Percentiles rank a stretch among this genome's conserved stretches.
Evolutionary conservation across 30 jellyfish, hydroid and myxozoan species (phyloP).

Genomic region (Chironex yamaguchii): DNA sequence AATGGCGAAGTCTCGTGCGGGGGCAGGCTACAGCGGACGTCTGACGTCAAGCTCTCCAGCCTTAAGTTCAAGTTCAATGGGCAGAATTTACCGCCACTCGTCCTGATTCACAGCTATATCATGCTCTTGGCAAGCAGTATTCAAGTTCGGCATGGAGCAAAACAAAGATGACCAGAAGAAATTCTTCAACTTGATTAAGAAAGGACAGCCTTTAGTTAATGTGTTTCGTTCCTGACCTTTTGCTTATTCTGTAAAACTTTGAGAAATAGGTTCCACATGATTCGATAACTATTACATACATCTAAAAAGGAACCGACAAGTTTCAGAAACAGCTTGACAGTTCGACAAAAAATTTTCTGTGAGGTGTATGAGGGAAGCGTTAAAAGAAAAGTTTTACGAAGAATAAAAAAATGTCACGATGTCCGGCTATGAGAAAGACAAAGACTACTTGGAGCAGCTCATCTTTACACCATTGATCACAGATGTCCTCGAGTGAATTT

Average conservation of each 20-base stretch:
- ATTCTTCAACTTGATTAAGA: not conserved
- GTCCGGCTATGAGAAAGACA: not conserved
- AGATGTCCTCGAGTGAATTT: too few relatives aligned
- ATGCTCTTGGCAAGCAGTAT: not conserved
- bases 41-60: too few relatives aligned
- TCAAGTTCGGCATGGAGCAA: not conserved
- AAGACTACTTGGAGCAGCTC: not conserved
- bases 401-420: not conserved
- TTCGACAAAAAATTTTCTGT: too few relatives aligned
- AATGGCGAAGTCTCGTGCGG: too few relatives aligned
- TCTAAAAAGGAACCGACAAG: not conserved
- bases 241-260: not conserved
- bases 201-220: not conserved
- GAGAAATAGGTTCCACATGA: too few relatives aligned
- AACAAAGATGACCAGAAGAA: not conserved
- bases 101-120: not conserved
- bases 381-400: not conserved
- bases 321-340: not conserved
- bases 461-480: not conserved
- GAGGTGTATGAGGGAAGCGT: not conserved
- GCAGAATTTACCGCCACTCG: not conserved
- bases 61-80: too few relatives aligned
- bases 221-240: not conserved
- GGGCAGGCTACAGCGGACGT: too few relatives aligned
- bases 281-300: not conserved